phyloP scores from a whole-genome alignment of 2,888 invertebrate species.

The Chrysotoxum bicinctum region DNA sequence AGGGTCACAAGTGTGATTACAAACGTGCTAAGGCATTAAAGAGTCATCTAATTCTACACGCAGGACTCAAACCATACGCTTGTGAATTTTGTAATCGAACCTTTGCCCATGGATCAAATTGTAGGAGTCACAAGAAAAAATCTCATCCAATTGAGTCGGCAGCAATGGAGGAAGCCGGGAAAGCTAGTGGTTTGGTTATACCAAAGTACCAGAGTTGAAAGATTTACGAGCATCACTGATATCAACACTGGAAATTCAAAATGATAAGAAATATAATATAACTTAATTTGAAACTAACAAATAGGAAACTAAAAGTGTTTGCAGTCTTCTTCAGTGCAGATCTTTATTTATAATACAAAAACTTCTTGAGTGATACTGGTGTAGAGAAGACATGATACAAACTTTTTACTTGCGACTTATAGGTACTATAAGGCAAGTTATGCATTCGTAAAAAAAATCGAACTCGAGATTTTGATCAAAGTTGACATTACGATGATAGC shows the following conservation, averaged over 20 bases:
- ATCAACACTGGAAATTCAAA: neutral
- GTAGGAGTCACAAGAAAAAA: slow-evolving; percentile 80
- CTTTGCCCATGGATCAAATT: slow-evolving; percentile 81
- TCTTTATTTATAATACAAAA: no score
- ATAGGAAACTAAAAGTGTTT: no score
- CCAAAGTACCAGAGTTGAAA: neutral
- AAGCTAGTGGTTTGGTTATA: neutral
- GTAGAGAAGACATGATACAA: no score
- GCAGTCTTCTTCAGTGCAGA: no score
- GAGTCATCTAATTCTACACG: neutral
- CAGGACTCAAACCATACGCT: slow-evolving; percentile 72
- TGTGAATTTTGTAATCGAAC: slow-evolving; percentile 80
- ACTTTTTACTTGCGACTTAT: no score
- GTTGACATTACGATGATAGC: no score
- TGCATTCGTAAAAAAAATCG: no score
- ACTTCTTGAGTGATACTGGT: no score
- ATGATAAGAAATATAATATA: no score
- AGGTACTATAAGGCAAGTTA: no score
- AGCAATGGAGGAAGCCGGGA: slow-evolving; percentile 79
- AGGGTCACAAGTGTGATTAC: slow-evolving; percentile 79
- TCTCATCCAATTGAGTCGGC: slow-evolving; percentile 79
- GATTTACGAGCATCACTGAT: neutral
- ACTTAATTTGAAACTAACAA: no score
- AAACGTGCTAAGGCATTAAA: slow-evolving; percentile 1
- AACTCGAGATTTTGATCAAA: no score